Conservation (phyloP, 2,113 vertebrate species). For the Dasyornis broadbenti region DNA sequence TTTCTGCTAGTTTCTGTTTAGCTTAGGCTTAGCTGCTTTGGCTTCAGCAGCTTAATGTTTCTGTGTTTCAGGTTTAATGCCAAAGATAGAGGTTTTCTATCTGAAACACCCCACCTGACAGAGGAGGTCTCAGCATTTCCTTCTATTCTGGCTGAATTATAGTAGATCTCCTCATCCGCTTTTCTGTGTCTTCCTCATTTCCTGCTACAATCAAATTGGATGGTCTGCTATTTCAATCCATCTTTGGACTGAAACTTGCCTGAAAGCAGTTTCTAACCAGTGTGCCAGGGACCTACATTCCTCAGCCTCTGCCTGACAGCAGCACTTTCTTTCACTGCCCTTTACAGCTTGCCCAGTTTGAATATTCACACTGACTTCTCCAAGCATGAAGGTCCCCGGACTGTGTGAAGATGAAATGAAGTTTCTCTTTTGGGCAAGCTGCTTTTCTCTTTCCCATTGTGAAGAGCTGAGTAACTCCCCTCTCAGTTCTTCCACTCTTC, state of each 20-base stretch:
- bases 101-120: not conserved
- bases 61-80: not conserved
- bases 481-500: not conserved
- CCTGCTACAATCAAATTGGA: not conserved
- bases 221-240: conserved; percentile 27
- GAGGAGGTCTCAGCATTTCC: not conserved
- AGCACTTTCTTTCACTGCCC: conserved; percentile 21
- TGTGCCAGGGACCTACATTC: conserved; percentile 18
- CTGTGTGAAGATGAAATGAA: not conserved
- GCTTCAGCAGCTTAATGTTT: not conserved
- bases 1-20: not conserved
- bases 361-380: not conserved
- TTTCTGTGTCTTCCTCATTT: not conserved
- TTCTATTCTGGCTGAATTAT: not conserved
- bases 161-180: not conserved
- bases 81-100: not conserved
- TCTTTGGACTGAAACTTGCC: not conserved
- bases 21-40: not conserved
- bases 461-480: not conserved
- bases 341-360: not conserved
- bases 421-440: not conserved
- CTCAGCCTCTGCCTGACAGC: not conserved
- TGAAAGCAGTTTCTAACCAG: not conserved
- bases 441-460: not conserved
- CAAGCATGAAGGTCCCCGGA: not conserved